A percentile compares a stretch with the other conserved stretches of the same genome.
Conservation (phyloP, 2,888 invertebrate genomes). For the Phorcus lineatus region DNA sequence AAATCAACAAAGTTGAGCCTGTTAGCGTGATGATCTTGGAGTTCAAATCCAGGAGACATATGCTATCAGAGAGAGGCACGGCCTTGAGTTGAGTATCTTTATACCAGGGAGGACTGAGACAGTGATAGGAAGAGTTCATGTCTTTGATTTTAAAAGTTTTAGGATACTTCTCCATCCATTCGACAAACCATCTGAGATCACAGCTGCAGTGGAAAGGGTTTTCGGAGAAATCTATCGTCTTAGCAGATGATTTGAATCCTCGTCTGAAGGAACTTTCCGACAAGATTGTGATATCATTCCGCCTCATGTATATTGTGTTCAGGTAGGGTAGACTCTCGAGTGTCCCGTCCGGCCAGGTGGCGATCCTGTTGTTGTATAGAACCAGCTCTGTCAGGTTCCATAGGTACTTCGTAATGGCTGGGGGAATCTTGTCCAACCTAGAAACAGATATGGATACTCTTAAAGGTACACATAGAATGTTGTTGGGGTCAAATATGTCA, state of each 20-base stretch:
- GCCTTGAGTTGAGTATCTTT: neutral
- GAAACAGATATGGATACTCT: too few relatives aligned
- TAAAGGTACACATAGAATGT: too few relatives aligned
- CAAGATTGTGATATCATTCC: slow-evolving; percentile 27
- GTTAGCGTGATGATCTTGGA: neutral
- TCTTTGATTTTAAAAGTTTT: neutral
- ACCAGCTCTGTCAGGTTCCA: neutral
- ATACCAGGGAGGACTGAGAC: neutral
- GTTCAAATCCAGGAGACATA: neutral
- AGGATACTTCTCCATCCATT: slow-evolving; percentile 28
- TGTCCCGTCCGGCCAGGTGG: neutral
- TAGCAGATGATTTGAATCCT: neutral
- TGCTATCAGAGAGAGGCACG: neutral
- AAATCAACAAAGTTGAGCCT: slow-evolving; percentile 7
- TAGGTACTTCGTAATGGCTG: neutral
- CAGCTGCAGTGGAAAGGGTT: slow-evolving; percentile 82
- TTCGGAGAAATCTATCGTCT: slow-evolving; percentile 78
- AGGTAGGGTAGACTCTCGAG: neutral
- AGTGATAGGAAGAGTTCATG: neutral
- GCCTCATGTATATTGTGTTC: neutral
- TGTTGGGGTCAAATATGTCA: too few relatives aligned
- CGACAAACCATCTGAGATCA: slow-evolving; percentile 62
- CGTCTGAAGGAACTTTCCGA: slow-evolving; percentile 24
- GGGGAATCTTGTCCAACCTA: neutral
- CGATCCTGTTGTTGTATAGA: neutral